Base-by-base conservation (phyloP, 2,797 vertebrate species). In the Syngnathus acus region DNA sequence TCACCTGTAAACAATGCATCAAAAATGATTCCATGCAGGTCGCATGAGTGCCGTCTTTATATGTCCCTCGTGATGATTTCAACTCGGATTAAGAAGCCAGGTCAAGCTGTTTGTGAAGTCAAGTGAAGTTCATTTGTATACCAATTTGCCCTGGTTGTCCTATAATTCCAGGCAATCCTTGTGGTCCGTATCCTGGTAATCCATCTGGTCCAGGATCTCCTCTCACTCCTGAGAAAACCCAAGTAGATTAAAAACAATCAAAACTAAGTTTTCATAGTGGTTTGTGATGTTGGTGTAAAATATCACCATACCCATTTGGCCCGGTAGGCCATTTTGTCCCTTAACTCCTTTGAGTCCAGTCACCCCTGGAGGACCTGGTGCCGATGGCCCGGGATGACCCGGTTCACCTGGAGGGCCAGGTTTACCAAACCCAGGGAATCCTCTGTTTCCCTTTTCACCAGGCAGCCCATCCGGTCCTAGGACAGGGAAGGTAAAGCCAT, bases 141-240 rank as follows among this genome's bases (percentile, higher is more conserved):
- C 89, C 89, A 76, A 48, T 82, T 69, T 62, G 68, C 9, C 89
- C 89, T 23, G 80, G 82, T 60, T 64, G 68, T 66, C 89, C 88
- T 47, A 0, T 1, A 65, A 3, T 45, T 71, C 89, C 88, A 76
- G 74, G 65, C 3, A 69, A 57, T 65, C 89, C 89, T 1, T 62
- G 37, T 65, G n/a, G 64, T 59, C 84, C 84, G 57, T 65, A 65
- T 64, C 63, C 68, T 45, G 79, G 60, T 43, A 38, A 13, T 0
- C 87, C 88, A 32, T 86, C 75, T 67, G 65, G 78, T 65, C 89
- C 89, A 70, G 66, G 74, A 17, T 87, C 78, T 78, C 89, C 89
- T 73, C 47, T 77, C 1, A 13, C 39, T 69, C 89, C 89, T 90
- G 60, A 26, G 53, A 26, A 66, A 60, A 57, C 40, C 19, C 14